Evolutionary conservation across 2,888 invertebrate genomes (phyloP).

Genomic region (Luffia ferchaultella): DNA sequence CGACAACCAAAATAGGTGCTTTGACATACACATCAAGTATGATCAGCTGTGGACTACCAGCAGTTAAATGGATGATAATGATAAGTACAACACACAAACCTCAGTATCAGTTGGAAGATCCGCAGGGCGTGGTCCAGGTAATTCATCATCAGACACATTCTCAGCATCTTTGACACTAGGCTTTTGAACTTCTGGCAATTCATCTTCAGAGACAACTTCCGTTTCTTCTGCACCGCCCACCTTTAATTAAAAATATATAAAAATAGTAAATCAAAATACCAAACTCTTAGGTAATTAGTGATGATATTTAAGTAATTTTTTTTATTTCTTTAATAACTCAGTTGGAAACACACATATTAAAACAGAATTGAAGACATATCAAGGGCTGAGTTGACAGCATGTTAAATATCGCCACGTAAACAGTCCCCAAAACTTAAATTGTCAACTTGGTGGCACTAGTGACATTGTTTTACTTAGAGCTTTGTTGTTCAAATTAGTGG

Average conservation of each 20-base stretch:
- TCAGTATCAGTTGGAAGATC: conserved; percentile 77
- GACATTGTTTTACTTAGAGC: too few relatives aligned
- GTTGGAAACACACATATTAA: too few relatives aligned
- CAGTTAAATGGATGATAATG: too few relatives aligned
- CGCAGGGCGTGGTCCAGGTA: conserved; percentile 76
- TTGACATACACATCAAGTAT: too few relatives aligned
- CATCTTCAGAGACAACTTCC: conserved; percentile 87
- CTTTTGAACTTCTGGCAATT: conserved; percentile 75
- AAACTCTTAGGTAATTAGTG: background rate
- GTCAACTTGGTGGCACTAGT: too few relatives aligned
- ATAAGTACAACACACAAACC: conserved; percentile 28
- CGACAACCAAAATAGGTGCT: too few relatives aligned
- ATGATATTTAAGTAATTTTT: background rate
- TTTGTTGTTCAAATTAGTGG: too few relatives aligned
- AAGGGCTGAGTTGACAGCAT: too few relatives aligned
- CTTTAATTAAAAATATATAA: background rate
- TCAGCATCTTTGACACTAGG: conserved; percentile 85
- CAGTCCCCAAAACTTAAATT: too few relatives aligned
- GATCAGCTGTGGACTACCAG: too few relatives aligned
- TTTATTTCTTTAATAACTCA: background rate
- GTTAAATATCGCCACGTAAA: too few relatives aligned
- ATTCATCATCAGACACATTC: conserved; percentile 80
- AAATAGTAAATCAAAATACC: background rate
- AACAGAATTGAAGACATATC: too few relatives aligned
- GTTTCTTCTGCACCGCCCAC: conserved; percentile 75